A percentile compares a stretch with the other conserved stretches of the same genome.
Conservation (phyloP, 1,140 invertebrate species). For the Aphelinus atriplicis region DNA sequence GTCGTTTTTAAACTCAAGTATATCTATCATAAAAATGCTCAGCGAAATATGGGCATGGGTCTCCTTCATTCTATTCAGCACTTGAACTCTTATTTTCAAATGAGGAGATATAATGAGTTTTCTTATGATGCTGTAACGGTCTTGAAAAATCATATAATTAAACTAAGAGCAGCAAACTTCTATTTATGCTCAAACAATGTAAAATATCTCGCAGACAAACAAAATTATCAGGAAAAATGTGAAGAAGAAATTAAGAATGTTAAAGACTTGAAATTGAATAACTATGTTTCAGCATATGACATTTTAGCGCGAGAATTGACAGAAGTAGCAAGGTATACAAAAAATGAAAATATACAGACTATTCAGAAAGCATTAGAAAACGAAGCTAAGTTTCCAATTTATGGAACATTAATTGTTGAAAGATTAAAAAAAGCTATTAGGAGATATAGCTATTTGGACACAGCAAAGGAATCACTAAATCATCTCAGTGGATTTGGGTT, state of each 20-base stretch:
- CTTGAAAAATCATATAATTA: constrained; percentile 5
- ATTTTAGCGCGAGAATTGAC: constrained; percentile 1
- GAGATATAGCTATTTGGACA: neutral
- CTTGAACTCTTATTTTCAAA: neutral
- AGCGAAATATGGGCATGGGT: neutral
- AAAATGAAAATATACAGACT: constrained; percentile 16
- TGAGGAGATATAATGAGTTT: neutral
- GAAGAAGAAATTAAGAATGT: neutral
- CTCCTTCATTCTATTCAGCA: neutral
- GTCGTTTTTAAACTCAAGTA: neutral
- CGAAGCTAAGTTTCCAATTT: neutral
- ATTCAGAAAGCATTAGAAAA: neutral
- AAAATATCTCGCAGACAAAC: neutral
- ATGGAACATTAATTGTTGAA: neutral
- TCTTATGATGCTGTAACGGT: neutral
- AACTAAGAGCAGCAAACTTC: neutral
- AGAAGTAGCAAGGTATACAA: neutral
- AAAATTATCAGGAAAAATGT: neutral
- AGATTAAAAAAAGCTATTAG: neutral
- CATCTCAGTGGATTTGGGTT: neutral
- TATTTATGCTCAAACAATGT: constrained; percentile 8
- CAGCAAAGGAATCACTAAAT: constrained; percentile 3
- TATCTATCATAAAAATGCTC: neutral
- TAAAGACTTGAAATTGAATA: constrained; percentile 10
- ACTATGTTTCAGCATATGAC: neutral